phyloP scores from a whole-genome alignment of 2,113 vertebrate species.

The Corvus hawaiiensis region DNA sequence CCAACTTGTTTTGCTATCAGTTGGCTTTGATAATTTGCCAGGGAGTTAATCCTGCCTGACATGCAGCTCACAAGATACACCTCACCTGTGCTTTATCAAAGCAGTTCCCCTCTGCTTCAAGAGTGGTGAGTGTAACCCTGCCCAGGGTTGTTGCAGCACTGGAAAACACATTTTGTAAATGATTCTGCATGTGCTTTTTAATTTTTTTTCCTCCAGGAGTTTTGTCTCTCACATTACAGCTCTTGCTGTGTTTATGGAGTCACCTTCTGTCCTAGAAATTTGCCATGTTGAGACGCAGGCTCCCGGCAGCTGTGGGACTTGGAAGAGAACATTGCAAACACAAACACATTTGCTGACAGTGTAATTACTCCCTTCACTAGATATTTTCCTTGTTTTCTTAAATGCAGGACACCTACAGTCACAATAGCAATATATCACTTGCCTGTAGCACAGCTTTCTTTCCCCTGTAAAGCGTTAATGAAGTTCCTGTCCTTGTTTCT shows the following conservation, averaged over 20 bases:
- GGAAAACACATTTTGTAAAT: constrained; percentile 17
- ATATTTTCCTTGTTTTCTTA: constrained; percentile 31
- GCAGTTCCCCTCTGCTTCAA: neutral
- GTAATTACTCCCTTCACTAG: constrained; percentile 40
- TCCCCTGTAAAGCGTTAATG: constrained; percentile 63
- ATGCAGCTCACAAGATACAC: neutral
- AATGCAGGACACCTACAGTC: constrained; percentile 58
- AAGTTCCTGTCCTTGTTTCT: constrained; percentile 61
- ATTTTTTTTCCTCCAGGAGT: neutral
- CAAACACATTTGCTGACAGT: constrained; percentile 39
- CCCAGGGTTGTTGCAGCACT: neutral
- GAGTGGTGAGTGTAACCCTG: neutral
- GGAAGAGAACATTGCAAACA: neutral
- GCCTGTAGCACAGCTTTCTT: constrained; percentile 49
- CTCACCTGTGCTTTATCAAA: constrained; percentile 56
- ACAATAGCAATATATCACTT: constrained; percentile 36
- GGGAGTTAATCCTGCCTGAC: constrained; percentile 43
- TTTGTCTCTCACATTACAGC: neutral
- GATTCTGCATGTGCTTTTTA: neutral
- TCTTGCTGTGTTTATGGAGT: constrained; percentile 20
- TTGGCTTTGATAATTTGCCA: constrained; percentile 67
- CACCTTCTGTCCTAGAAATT: constrained; percentile 43
- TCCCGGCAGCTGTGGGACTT: neutral
- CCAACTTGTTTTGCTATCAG: constrained; percentile 68
- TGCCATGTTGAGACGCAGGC: neutral